Evolutionary conservation across 2,113 vertebrate species (phyloP).

Genomic region (Raja brachyura): DNA sequence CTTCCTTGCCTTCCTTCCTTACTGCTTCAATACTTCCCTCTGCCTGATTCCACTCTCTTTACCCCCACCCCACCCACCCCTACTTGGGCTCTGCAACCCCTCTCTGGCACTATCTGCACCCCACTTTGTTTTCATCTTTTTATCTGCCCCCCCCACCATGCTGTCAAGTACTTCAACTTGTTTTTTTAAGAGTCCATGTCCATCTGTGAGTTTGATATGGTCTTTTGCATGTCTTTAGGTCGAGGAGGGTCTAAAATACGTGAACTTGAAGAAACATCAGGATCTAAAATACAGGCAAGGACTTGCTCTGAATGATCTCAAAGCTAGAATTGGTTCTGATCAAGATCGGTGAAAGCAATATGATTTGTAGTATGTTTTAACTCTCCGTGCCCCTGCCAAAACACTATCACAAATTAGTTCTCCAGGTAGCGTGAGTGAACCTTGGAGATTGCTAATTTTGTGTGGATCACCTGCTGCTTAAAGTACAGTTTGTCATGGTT

Average conservation of each 20-base stretch:
- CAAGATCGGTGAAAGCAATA: not conserved
- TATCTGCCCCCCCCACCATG: too few relatives aligned
- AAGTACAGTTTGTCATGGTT: not conserved
- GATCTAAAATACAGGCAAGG: slow-evolving; percentile 77
- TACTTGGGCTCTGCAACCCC: too few relatives aligned
- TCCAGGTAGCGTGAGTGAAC: not conserved
- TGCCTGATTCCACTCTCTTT: too few relatives aligned
- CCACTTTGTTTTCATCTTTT: too few relatives aligned
- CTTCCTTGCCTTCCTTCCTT: too few relatives aligned
- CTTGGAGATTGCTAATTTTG: not conserved
- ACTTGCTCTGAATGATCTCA: not conserved
- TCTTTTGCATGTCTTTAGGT: slow-evolving; percentile 56
- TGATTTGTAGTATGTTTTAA: too few relatives aligned
- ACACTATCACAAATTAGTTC: too few relatives aligned
- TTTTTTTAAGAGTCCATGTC: not conserved
- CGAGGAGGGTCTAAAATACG: slow-evolving; percentile 77
- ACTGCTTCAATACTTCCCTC: too few relatives aligned
- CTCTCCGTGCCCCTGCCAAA: too few relatives aligned
- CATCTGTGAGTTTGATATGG: not conserved
- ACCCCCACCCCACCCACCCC: too few relatives aligned
- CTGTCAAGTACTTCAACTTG: too few relatives aligned
- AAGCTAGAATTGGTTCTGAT: not conserved
- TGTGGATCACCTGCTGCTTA: not conserved
- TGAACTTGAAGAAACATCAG: slow-evolving; percentile 71
- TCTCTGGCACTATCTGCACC: too few relatives aligned